Conservation (phyloP, 2,797 vertebrate species). For the Sternarchorhynchus goeldii region DNA sequence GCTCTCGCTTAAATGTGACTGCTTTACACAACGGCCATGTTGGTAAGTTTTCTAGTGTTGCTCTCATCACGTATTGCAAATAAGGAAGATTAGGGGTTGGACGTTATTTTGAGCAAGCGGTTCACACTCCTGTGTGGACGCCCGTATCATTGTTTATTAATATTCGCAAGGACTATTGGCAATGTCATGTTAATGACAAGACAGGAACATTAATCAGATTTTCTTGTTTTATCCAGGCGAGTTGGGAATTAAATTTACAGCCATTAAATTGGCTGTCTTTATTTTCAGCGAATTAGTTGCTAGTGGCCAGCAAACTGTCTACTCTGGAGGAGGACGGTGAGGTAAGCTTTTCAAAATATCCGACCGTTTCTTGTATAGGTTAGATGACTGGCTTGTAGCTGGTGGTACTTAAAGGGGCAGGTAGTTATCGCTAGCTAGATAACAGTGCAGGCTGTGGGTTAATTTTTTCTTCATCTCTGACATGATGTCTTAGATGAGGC, state of each 20-base stretch:
- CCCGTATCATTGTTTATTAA: not conserved
- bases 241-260: not conserved
- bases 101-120: not conserved
- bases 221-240: not conserved
- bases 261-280: slow-evolving; percentile 14
- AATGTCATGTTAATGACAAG: not conserved
- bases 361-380: not conserved
- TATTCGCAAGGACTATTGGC: no score
- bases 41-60: not conserved
- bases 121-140: no score
- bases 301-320: slow-evolving; percentile 66
- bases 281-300: slow-evolving; percentile 23
- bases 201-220: not conserved
- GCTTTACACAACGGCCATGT: not conserved
- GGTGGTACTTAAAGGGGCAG: no score
- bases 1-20: not conserved
- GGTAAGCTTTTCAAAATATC: slow-evolving; percentile 61
- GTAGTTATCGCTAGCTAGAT: no score
- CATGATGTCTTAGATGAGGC: no score
- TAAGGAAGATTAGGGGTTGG: not conserved
- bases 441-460: no score
- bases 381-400: no score
- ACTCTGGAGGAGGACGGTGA: slow-evolving; percentile 80
- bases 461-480: no score
- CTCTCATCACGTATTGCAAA: not conserved